Evolutionary conservation across 2,797 vertebrate species (phyloP).

Genomic region (Thalassophryne amazonica): DNA sequence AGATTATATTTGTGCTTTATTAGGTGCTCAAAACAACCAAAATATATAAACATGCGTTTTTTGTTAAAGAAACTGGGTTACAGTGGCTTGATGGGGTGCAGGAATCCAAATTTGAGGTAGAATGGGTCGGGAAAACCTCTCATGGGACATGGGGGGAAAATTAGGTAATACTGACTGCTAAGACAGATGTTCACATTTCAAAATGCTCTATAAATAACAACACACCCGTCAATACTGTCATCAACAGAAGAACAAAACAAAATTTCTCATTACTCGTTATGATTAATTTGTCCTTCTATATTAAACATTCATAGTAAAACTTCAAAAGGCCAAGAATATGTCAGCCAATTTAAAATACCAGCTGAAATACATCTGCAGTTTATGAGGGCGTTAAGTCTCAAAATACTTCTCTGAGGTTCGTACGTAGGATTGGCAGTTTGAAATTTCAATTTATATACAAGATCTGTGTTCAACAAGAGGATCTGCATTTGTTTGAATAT

Average conservation of each 20-base stretch:
- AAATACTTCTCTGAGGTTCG: constrained; percentile 23
- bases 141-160: constrained; percentile 46
- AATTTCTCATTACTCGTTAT: constrained; percentile 18
- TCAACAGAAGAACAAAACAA: constrained; percentile 43
- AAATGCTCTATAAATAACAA: constrained; percentile 65
- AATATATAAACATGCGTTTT: constrained; percentile 79
- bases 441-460: constrained; percentile 55
- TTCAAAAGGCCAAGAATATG: constrained; percentile 8
- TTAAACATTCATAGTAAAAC: constrained; percentile 20
- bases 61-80: constrained; percentile 67
- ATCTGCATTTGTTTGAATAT: constrained; percentile 30
- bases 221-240: constrained; percentile 58
- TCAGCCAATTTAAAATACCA: constrained; percentile 35
- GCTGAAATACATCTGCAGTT: constrained; percentile 23
- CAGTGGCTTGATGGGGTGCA: constrained; percentile 56
- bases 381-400: neutral
- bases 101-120: constrained; percentile 78
- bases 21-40: constrained; percentile 77
- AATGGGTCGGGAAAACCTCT: constrained; percentile 61
- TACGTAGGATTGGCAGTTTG: constrained; percentile 37
- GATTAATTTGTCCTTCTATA: neutral
- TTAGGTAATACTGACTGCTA: constrained; percentile 49
- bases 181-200: constrained; percentile 51
- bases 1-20: constrained; percentile 77
- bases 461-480: constrained; percentile 33